These are phyloP conservation scores for Drosophila eohydei DNA, from an alignment of 2,888 invertebrate species.

Conservation along the genomic window DNA sequence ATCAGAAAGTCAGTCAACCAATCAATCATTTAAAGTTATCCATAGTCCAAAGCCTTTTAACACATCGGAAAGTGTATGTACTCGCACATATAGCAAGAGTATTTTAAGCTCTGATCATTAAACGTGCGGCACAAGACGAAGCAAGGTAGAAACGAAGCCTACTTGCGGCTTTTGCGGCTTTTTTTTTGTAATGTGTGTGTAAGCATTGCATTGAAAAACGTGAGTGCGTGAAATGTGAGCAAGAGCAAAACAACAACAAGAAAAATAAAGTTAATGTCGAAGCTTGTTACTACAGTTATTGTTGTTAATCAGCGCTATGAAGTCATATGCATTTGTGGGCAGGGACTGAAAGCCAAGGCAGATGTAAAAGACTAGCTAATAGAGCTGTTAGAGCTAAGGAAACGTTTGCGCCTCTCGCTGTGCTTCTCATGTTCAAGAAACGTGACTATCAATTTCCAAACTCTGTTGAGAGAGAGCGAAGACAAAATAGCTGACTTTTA, in stretches of 20 bases:
- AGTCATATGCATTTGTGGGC: constrained; percentile 26
- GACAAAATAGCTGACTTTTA: too few species aligned
- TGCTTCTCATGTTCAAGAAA: constrained; percentile 15
- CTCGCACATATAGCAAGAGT: background rate
- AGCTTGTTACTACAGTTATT: constrained; percentile 45
- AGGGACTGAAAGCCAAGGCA: background rate
- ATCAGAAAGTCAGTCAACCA: background rate
- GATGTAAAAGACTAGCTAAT: background rate
- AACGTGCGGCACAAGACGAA: constrained; percentile 5
- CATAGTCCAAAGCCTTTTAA: too few species aligned
- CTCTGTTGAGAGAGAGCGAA: background rate
- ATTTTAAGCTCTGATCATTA: constrained; percentile 41
- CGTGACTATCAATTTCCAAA: background rate
- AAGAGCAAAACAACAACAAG: constrained; percentile 28
- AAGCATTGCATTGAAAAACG: constrained; percentile 73
- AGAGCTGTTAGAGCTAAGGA: background rate
- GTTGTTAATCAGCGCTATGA: constrained; percentile 52
- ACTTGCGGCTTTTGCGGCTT: constrained; percentile 37
- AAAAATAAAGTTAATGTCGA: constrained; percentile 23
- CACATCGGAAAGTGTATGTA: background rate
- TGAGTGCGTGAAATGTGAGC: constrained; percentile 72
- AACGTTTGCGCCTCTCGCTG: constrained; percentile 16
- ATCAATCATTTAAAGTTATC: too few species aligned
- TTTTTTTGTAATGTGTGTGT: constrained; percentile 30
- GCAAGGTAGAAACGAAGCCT: background rate